These are phyloP conservation scores for Whitmania pigra DNA, from an alignment of 1,140 invertebrate genomes.

Conservation along the genomic window DNA sequence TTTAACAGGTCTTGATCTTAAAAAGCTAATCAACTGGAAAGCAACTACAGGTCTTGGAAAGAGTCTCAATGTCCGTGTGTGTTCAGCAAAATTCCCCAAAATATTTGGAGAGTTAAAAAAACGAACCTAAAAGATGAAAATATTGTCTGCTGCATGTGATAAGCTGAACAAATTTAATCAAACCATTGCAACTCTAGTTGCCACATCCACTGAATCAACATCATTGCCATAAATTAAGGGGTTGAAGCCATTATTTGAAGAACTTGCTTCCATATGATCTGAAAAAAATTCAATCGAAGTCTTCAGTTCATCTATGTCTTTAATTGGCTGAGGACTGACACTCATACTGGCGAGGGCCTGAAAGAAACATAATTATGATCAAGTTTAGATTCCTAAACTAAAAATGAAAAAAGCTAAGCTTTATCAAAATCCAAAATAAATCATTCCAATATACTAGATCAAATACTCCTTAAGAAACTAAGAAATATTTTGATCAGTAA, in stretches of 20 bases:
- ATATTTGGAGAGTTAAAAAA: constrained; percentile 97
- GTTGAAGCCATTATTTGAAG: constrained; percentile 49
- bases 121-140: constrained; percentile 53
- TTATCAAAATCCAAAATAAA: too few relatives aligned
- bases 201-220: constrained; percentile 95
- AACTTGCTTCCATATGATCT: not conserved
- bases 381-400: too few relatives aligned
- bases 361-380: constrained; percentile 18
- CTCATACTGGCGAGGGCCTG: constrained; percentile 47
- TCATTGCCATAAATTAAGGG: constrained; percentile 89
- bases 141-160: not conserved
- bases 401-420: too few relatives aligned
- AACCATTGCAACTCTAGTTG: constrained; percentile 93
- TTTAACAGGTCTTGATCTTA: constrained; percentile 70
- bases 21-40: constrained; percentile 94
- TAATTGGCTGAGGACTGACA: constrained; percentile 47
- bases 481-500: too few relatives aligned
- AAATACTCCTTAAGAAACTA: too few relatives aligned
- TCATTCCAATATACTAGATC: too few relatives aligned
- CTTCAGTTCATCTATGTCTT: constrained; percentile 44
- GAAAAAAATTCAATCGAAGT: constrained; percentile 30
- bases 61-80: constrained; percentile 83
- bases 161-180: constrained; percentile 26
- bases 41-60: constrained; percentile 96
- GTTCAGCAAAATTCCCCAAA: constrained; percentile 90